phyloP scores from a whole-genome alignment of 1,140 invertebrate species.

The Maconellicoccus hirsutus region DNA sequence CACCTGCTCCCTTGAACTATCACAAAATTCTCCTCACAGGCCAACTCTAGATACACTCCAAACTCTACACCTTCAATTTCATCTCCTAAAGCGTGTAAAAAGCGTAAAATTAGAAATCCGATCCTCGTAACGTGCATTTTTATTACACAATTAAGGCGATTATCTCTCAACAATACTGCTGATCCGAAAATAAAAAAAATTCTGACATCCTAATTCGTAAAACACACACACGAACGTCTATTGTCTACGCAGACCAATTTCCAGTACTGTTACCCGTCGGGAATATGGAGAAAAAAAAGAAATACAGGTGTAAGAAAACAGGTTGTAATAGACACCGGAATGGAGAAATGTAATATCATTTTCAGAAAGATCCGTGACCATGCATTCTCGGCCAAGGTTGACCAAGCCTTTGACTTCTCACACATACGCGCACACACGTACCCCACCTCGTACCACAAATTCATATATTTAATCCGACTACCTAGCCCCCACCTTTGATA shows the following conservation, averaged over 20 bases:
- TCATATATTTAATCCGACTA: conserved; percentile 11
- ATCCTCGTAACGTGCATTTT: not conserved
- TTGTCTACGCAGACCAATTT: conserved; percentile 15
- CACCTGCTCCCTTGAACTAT: too few species aligned
- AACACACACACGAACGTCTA: not conserved
- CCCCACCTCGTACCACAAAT: not conserved
- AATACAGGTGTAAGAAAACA: conserved; percentile 17
- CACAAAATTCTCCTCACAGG: too few species aligned
- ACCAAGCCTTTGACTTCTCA: conserved; percentile 20
- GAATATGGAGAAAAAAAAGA: not conserved
- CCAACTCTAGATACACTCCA: too few species aligned
- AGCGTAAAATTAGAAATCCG: too few species aligned
- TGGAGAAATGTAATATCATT: conserved; percentile 16
- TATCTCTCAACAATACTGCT: not conserved
- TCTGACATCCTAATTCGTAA: not conserved
- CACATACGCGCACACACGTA: not conserved
- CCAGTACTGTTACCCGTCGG: not conserved
- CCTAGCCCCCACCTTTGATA: conserved; percentile 10
- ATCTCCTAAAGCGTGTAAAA: too few species aligned
- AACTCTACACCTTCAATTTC: too few species aligned
- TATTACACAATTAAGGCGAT: conserved; percentile 4
- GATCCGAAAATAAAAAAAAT: not conserved
- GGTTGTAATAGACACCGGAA: conserved; percentile 14
- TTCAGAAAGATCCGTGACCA: conserved; percentile 15
- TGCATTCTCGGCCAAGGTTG: conserved; percentile 19